These are phyloP conservation scores for Apteryx mantelli DNA, from an alignment of 2,113 vertebrate species.

Conservation along the genomic window DNA sequence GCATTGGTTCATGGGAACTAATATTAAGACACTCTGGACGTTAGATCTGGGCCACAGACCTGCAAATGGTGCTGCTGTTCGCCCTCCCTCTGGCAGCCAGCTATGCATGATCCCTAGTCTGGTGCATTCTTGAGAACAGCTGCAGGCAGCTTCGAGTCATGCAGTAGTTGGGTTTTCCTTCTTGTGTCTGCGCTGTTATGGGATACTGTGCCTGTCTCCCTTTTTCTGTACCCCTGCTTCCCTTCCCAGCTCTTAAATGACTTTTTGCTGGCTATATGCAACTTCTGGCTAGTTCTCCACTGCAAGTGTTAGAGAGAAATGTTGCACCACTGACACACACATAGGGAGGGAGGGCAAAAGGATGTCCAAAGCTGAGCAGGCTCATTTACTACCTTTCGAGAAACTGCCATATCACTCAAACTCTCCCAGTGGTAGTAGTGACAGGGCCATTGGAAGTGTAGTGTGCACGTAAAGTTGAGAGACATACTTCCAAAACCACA, in stretches of 20 bases:
- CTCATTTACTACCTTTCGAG: neutral
- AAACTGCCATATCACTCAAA: neutral
- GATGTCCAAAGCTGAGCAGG: rapidly evolving
- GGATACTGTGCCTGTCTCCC: neutral
- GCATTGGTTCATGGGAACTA: neutral
- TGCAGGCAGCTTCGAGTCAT: neutral
- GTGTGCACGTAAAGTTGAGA: neutral
- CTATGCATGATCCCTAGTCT: neutral
- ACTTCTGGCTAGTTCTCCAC: neutral
- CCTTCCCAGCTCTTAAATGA: neutral
- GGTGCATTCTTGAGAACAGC: neutral
- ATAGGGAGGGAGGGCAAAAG: neutral
- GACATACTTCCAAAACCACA: neutral
- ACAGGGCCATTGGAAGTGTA: neutral
- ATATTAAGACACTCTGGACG: neutral
- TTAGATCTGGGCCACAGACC: neutral
- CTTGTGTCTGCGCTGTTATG: neutral
- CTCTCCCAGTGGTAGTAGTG: neutral
- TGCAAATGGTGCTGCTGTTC: neutral
- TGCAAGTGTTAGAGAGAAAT: neutral
- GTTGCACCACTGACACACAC: neutral
- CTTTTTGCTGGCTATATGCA: neutral
- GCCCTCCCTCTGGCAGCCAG: neutral
- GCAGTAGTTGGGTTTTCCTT: neutral
- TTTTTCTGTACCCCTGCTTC: neutral